Evolutionary conservation across 2,888 invertebrate genomes (phyloP).

Genomic region (Sinodicranocentrus sp.): DNA sequence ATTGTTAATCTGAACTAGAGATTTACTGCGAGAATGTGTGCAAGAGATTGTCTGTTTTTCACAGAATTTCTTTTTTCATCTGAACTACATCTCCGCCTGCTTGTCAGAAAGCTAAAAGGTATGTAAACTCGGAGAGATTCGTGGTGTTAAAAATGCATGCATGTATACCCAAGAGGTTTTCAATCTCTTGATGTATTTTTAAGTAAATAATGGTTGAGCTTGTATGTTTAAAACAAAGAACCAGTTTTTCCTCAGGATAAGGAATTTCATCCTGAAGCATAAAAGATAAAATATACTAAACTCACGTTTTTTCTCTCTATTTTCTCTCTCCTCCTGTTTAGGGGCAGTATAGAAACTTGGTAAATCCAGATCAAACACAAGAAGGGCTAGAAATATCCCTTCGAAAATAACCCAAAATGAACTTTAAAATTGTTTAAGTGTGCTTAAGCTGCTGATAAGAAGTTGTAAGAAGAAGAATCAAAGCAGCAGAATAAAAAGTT

Average conservation of each 20-base stretch:
- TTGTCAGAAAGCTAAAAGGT: constrained; percentile 42
- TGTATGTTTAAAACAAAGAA: constrained; percentile 48
- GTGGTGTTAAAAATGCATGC: not conserved
- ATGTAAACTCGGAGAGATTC: not conserved
- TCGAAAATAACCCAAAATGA: constrained; percentile 40
- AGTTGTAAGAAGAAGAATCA: constrained; percentile 1
- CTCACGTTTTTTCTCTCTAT: not conserved
- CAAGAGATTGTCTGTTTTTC: no score
- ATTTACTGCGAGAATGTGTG: no score
- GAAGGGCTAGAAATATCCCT: constrained; percentile 45
- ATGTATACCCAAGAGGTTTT: not conserved
- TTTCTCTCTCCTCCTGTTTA: constrained; percentile 28
- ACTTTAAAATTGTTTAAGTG: constrained; percentile 5
- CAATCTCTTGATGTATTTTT: constrained; percentile 22
- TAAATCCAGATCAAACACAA: constrained; percentile 21
- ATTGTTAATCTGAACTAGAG: no score
- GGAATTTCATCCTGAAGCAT: constrained; percentile 28
- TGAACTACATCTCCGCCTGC: constrained; percentile 16
- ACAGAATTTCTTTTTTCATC: not conserved
- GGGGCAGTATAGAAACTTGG: constrained; percentile 13
- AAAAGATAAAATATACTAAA: constrained; percentile 30
- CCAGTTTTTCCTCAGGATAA: constrained; percentile 43
- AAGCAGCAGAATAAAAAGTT: not conserved
- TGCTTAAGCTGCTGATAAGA: constrained; percentile 11
- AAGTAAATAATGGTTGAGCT: constrained; percentile 52